These are phyloP conservation scores for Sclerodermus sp. DNA, from an alignment of 2,888 invertebrate species.

Conservation along the genomic window DNA sequence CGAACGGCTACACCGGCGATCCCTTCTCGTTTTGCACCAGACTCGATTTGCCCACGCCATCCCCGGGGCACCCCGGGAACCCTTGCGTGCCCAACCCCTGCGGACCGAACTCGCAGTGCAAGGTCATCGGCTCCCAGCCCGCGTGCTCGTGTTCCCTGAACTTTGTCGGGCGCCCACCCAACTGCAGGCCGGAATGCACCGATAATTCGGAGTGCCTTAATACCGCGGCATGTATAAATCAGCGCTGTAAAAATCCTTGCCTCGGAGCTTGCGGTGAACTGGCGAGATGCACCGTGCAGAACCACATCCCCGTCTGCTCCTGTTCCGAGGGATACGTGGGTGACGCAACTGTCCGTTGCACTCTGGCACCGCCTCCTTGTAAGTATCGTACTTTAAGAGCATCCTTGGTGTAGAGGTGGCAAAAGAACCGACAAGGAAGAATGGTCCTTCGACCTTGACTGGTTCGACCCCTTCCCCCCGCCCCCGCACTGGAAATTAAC, in stretches of 20 bases:
- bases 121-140: constrained; percentile 78
- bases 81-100: constrained; percentile 83
- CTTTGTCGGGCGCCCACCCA: constrained; percentile 82
- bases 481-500: constrained; percentile 8
- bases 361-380: constrained; percentile 49
- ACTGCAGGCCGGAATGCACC: constrained; percentile 82
- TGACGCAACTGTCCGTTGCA: constrained; percentile 69
- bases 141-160: constrained; percentile 81
- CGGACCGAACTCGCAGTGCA: constrained; percentile 81
- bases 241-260: constrained; percentile 83
- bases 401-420: too few relatives aligned
- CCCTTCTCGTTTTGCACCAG: constrained; percentile 72
- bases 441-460: too few relatives aligned
- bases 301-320: constrained; percentile 79
- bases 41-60: constrained; percentile 57
- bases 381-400: constrained; percentile 22
- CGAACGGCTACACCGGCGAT: constrained; percentile 77
- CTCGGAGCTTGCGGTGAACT: constrained; percentile 74
- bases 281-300: constrained; percentile 81
- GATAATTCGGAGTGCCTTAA: constrained; percentile 80
- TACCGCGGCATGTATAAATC: constrained; percentile 78
- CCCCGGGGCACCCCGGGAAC: constrained; percentile 59
- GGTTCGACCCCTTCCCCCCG: too few relatives aligned
- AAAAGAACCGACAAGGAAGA: too few relatives aligned
- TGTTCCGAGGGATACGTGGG: constrained; percentile 83